A percentile compares a stretch with the other conserved stretches of the same genome.
phyloP scores from a whole-genome alignment of 2,113 vertebrate species.

The Colossoma macropomum region DNA sequence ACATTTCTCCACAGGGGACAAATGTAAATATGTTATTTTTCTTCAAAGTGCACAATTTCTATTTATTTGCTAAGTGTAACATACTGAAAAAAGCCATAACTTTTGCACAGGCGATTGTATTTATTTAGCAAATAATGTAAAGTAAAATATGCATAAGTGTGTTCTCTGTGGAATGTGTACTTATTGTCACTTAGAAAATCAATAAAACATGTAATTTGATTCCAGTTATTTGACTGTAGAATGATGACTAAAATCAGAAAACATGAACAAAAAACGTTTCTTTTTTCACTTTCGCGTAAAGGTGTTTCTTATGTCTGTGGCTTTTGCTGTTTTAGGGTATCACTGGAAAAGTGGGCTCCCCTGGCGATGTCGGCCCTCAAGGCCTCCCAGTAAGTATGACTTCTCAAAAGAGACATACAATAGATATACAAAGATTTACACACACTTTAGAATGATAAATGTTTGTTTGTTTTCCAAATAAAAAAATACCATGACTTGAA shows the following conservation, averaged over 20 bases:
- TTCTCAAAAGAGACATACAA: neutral
- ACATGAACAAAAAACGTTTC: neutral
- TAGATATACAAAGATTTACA: neutral
- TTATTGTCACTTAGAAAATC: no score
- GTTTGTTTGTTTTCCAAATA: neutral
- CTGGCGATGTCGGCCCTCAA: conserved; percentile 87
- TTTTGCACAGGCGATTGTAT: no score
- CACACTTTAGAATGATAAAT: neutral
- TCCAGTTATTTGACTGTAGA: no score
- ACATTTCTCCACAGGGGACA: no score
- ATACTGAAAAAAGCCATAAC: no score
- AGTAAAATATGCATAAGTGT: no score
- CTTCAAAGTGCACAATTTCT: no score
- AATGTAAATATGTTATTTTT: no score
- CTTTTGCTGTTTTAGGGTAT: conserved; percentile 81
- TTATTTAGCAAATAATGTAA: no score
- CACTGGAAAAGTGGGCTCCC: conserved; percentile 88
- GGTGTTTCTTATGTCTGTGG: neutral
- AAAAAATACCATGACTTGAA: neutral
- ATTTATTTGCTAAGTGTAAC: no score
- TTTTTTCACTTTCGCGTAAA: neutral
- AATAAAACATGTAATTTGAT: no score
- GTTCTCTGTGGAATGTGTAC: no score
- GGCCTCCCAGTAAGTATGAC: conserved; percentile 88
- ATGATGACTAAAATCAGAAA: neutral